These are phyloP conservation scores for Lepidurus couesii DNA, from an alignment of 1,140 invertebrate species.

Conservation along the genomic window DNA sequence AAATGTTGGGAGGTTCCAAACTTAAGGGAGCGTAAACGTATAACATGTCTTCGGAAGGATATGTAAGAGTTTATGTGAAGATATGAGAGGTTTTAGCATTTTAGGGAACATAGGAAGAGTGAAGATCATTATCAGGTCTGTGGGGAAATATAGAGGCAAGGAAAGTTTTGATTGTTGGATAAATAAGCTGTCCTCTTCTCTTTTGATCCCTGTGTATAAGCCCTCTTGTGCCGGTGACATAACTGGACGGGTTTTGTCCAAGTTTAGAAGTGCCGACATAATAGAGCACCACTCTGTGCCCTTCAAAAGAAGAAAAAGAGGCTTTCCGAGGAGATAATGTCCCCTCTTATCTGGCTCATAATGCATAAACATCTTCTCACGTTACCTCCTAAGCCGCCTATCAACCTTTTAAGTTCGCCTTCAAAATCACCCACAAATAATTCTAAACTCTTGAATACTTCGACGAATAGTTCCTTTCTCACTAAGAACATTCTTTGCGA, in stretches of 20 bases:
- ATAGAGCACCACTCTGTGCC: not conserved
- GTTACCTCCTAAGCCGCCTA: not conserved
- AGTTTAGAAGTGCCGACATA: slow-evolving; percentile 7
- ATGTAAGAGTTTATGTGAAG: no score
- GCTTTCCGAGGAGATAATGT: not conserved
- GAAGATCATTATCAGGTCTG: not conserved
- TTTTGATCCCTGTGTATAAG: not conserved
- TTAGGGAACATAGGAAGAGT: not conserved
- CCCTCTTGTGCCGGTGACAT: not conserved
- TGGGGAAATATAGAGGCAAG: not conserved
- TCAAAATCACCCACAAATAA: not conserved
- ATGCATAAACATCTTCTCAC: slow-evolving; percentile 15
- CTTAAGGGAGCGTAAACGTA: no score
- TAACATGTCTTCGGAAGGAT: no score
- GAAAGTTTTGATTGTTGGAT: slow-evolving; percentile 11
- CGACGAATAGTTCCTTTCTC: not conserved
- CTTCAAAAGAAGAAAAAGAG: not conserved
- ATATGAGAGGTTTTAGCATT: no score
- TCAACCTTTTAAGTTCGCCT: not conserved
- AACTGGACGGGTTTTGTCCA: not conserved
- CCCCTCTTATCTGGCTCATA: not conserved
- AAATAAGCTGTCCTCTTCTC: not conserved
- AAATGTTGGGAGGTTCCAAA: no score
- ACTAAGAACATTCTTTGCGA: no score
- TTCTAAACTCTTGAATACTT: not conserved